phyloP scores from a whole-genome alignment of 2,797 vertebrate genomes.

The Chelidonichthys spinosus region DNA sequence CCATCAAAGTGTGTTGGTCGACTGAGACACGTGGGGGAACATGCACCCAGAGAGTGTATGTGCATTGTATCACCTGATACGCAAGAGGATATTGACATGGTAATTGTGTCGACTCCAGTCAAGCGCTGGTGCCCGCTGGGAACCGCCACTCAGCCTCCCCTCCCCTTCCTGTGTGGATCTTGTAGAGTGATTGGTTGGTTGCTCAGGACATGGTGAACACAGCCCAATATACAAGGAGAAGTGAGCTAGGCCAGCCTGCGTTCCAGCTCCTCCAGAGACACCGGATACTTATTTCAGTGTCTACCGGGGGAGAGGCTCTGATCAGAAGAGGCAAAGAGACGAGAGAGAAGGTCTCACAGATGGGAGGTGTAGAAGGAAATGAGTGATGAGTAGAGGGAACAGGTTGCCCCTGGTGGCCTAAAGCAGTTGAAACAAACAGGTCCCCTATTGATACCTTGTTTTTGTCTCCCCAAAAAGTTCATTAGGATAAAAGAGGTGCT shows the following conservation, averaged over 20 bases:
- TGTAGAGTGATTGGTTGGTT: conserved; percentile 94
- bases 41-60: conserved; percentile 88
- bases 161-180: conserved; percentile 83
- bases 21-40: conserved; percentile 85
- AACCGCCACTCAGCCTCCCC: conserved; percentile 76
- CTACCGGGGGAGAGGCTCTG: conserved; percentile 83
- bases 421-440: conserved; percentile 93
- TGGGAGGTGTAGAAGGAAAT: conserved; percentile 59
- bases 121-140: conserved; percentile 91
- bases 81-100: conserved; percentile 95
- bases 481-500: conserved; percentile 67
- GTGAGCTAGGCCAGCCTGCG: conserved; percentile 70
- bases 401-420: conserved; percentile 86
- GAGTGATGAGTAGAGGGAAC: conserved; percentile 69
- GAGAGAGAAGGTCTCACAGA: conserved; percentile 62
- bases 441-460: conserved; percentile 88
- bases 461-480: conserved; percentile 82
- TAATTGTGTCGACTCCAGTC: conserved; percentile 93
- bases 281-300: conserved; percentile 91
- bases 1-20: conserved; percentile 85
- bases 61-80: conserved; percentile 87
- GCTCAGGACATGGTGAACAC: conserved; percentile 95
- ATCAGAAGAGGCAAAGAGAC: conserved; percentile 77
- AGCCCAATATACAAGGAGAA: conserved; percentile 91
- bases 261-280: conserved; percentile 85